Base-by-base conservation (phyloP, 2,888 invertebrate species). In the Augochlorella aurata region DNA sequence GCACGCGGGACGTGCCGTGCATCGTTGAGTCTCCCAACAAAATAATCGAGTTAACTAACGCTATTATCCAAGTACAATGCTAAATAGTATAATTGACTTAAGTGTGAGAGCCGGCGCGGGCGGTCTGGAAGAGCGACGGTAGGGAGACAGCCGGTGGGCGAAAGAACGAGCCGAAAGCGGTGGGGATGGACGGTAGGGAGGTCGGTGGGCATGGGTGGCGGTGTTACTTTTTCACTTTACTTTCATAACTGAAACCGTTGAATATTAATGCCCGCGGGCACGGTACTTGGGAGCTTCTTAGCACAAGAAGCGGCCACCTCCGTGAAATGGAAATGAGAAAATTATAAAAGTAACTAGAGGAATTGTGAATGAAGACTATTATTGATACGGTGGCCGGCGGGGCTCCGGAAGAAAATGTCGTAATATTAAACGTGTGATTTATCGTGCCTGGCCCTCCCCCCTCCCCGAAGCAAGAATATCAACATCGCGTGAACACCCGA, bases 151-250 rank as follows among this genome's bases (percentile, higher is more conserved):
- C 44, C 29, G 47, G 58, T 58, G 16, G 68, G 67, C 18, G 70
- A 73, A 74, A 69, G 84, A 81, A 77, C 68, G 74, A 70, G 66
- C 74, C 61, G 69, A 77, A 75, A 77, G 71, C 74, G 47, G 49
- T 21, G 45, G 76, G 65, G 69, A 47, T 54, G 21, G 21, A 21
- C 16, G 63, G 29, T 38, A 18, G 29, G 18, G 63, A 18, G 63
- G 29, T 63, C 29, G 63, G 18, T 29, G 29, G 18, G 63, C 16
- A 38, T 18, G 29, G 63, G 74, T 78, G 88, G 29, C 38, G 63
- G 89, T 90, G 90, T 92, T 92, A 93, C 92, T 93, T 93, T 93
- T 93, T 93, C 93, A 93, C 93, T 93, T 93, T 92, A 93, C 92
- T 93, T 92, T 93, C 92, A 93, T 93, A 93, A 92, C 93, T 92